Evolutionary conservation across 2,888 invertebrate genomes (phyloP).

Genomic region (Trichopria drosophilae): DNA sequence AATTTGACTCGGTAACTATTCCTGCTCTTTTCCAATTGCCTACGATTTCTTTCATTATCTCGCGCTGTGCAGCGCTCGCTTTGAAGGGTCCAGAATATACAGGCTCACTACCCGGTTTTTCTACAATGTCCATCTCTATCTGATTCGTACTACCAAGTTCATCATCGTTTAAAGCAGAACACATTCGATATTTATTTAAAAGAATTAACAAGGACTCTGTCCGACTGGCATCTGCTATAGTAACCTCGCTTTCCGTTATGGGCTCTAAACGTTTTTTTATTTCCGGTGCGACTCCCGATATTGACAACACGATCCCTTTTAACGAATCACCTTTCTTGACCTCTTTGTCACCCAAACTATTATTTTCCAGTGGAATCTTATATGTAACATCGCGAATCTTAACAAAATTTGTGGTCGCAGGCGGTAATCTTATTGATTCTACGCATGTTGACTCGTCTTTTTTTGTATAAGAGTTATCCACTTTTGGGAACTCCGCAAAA

Average conservation of each 20-base stretch:
- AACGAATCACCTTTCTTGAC: background rate
- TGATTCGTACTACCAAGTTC: conserved; percentile 25
- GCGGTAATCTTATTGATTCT: background rate
- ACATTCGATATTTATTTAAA: conserved; percentile 23
- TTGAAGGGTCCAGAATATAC: conserved; percentile 17
- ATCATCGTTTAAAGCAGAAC: conserved; percentile 17
- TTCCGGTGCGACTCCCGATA: background rate
- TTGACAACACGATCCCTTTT: background rate
- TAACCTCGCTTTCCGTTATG: conserved; percentile 3
- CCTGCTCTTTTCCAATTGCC: conserved; percentile 33
- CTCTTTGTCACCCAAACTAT: background rate
- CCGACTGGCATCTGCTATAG: background rate
- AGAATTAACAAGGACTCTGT: background rate
- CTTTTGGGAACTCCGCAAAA: background rate
- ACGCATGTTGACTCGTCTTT: no score
- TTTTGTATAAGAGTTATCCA: background rate
- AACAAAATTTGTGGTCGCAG: conserved; percentile 21
- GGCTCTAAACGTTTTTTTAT: conserved; percentile 1
- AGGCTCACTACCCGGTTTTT: conserved; percentile 19
- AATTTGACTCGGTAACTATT: conserved; percentile 34
- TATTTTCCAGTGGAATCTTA: conserved; percentile 1
- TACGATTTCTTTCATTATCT: conserved; percentile 27
- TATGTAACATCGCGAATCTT: background rate
- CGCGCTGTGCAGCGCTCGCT: conserved; percentile 14
- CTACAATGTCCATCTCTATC: conserved; percentile 31